These are phyloP conservation scores for Rhodophaea formosa DNA, from an alignment of 2,888 invertebrate species.

Conservation along the genomic window DNA sequence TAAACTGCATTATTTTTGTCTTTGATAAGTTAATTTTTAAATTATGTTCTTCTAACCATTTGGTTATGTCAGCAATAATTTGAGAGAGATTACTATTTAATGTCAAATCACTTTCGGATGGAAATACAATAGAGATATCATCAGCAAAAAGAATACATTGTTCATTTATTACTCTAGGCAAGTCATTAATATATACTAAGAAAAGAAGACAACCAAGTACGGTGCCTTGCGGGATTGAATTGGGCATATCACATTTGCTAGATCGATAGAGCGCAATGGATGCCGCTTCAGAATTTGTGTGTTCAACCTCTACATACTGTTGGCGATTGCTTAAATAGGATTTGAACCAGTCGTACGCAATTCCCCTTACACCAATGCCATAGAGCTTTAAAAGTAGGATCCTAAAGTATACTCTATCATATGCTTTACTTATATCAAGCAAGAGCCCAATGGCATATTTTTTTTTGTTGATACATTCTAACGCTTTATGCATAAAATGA, in stretches of 20 bases:
- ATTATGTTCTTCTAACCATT: background rate
- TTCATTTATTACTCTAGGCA: constrained; percentile 2
- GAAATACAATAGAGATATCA: background rate
- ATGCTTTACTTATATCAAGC: constrained; percentile 18
- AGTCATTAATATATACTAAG: background rate
- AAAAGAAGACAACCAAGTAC: too few relatives aligned
- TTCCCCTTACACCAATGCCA: constrained; percentile 12
- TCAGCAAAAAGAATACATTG: constrained; percentile 9
- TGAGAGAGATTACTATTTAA: background rate
- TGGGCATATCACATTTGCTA: too few relatives aligned
- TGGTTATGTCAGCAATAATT: background rate
- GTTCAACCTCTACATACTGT: too few relatives aligned
- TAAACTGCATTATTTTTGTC: too few relatives aligned
- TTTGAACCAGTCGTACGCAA: constrained; percentile 6
- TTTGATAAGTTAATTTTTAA: too few relatives aligned
- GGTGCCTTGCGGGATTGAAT: too few relatives aligned
- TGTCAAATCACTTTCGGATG: constrained; percentile 1
- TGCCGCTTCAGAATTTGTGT: too few relatives aligned
- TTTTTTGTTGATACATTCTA: background rate
- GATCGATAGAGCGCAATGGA: too few relatives aligned
- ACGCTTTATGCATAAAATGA: background rate
- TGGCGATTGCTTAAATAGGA: background rate
- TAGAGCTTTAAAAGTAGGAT: constrained; percentile 12
- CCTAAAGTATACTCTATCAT: constrained; percentile 10
- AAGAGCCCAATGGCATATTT: background rate